Percentiles rank a stretch among this genome's conserved stretches.
phyloP scores from a whole-genome alignment of 2,888 invertebrate genomes.

The Steinernema scapterisci region DNA sequence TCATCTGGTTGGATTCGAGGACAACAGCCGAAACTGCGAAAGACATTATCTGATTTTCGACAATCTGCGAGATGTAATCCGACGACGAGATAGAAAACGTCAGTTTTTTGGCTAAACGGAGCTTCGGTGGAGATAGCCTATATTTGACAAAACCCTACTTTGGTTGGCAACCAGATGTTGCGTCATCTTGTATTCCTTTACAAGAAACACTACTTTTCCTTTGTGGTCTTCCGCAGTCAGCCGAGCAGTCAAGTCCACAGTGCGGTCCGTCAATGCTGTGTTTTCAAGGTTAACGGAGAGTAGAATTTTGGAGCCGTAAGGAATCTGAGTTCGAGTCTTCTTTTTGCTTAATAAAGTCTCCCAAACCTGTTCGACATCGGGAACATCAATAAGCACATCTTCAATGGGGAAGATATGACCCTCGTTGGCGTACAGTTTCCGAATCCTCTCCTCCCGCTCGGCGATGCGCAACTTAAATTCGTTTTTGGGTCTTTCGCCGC shows the following conservation, averaged over 20 bases:
- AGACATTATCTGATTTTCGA: not conserved
- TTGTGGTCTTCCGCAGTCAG: not conserved
- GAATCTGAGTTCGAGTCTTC: not conserved
- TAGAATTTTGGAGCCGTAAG: constrained; percentile 4
- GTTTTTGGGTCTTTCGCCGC: not conserved
- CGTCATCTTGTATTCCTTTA: constrained; percentile 4
- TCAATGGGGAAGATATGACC: not conserved
- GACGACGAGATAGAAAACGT: not conserved
- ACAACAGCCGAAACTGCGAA: constrained; percentile 30
- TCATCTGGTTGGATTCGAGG: constrained; percentile 33
- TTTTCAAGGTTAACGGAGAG: not conserved
- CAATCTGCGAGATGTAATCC: not conserved
- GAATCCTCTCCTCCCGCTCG: constrained; percentile 26
- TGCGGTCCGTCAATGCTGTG: not conserved
- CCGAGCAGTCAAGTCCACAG: not conserved
- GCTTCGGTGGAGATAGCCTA: no score
- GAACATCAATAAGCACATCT: not conserved
- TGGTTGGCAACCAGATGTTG: not conserved
- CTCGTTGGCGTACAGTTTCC: constrained; percentile 11
- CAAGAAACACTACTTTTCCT: not conserved
- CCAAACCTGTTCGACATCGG: constrained; percentile 19
- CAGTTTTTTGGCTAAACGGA: not conserved
- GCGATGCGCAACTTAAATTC: not conserved
- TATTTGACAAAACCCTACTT: constrained; percentile 15
- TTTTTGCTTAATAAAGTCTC: no score